Conservation (phyloP, 2,113 vertebrate species). For the Athene noctua region DNA sequence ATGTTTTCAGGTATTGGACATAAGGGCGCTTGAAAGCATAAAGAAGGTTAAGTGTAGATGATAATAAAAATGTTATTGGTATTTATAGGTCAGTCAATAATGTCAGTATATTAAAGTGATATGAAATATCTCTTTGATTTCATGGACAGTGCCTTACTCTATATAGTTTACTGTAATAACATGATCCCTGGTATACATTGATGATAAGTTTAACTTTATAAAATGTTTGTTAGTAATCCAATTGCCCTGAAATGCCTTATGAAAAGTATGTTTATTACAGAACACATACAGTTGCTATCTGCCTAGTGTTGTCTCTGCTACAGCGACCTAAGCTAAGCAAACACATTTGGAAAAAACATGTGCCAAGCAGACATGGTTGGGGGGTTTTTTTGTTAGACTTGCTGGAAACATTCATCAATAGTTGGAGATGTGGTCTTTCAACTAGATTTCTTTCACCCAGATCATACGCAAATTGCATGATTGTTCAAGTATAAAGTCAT, state of each 20-base stretch:
- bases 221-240: background rate
- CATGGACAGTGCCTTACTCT: background rate
- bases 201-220: background rate
- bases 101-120: background rate
- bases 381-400: background rate
- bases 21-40: conserved; percentile 2
- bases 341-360: background rate
- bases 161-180: background rate
- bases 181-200: background rate
- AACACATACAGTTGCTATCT: background rate
- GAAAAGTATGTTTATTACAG: background rate
- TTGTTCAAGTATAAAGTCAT: background rate
- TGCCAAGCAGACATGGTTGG: background rate
- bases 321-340: background rate
- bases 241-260: conserved; percentile 1
- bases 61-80: background rate
- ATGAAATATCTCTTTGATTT: conserved; percentile 16
- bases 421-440: background rate
- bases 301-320: background rate
- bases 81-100: background rate
- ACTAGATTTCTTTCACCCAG: background rate
- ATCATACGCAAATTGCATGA: background rate
- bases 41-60: background rate
- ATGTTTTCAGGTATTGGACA: background rate
- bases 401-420: background rate